phyloP scores from a whole-genome alignment of 2,888 invertebrate species.

The Nycteola revayana region DNA sequence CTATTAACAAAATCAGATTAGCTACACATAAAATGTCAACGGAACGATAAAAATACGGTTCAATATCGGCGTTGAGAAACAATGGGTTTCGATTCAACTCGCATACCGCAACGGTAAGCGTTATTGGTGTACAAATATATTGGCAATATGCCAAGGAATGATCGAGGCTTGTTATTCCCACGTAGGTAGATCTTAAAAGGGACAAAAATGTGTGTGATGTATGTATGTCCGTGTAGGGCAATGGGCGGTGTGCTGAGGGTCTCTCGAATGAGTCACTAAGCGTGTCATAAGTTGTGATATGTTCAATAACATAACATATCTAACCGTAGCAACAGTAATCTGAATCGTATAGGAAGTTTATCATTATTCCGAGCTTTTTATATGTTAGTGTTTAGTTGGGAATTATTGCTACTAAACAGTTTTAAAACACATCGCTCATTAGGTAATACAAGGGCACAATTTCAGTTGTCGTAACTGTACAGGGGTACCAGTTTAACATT shows the following conservation, averaged over 20 bases:
- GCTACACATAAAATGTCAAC: constrained; percentile 47
- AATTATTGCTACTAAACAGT: too few relatives aligned
- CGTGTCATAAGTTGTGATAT: constrained; percentile 16
- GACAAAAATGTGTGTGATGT: constrained; percentile 59
- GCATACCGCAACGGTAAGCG: constrained; percentile 21
- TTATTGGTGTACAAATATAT: constrained; percentile 30
- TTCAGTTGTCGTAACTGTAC: too few relatives aligned
- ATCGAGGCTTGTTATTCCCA: constrained; percentile 47
- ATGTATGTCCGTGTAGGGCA: constrained; percentile 52
- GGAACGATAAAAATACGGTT: constrained; percentile 7
- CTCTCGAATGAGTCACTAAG: constrained; percentile 44
- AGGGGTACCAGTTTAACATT: too few relatives aligned
- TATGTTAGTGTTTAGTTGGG: too few relatives aligned
- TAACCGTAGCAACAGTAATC: too few relatives aligned
- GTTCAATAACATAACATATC: too few relatives aligned
- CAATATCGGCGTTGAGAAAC: constrained; percentile 44
- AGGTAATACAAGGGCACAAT: too few relatives aligned
- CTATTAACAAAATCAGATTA: constrained; percentile 32
- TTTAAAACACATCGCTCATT: too few relatives aligned
- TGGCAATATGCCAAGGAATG: constrained; percentile 52
- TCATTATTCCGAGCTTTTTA: too few relatives aligned
- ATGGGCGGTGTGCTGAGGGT: constrained; percentile 42
- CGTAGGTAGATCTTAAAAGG: constrained; percentile 51
- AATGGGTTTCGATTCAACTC: constrained; percentile 33
- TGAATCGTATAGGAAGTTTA: too few relatives aligned